Evolutionary conservation across 2,113 vertebrate species (phyloP).

Genomic region (Planiliza haematocheilus): DNA sequence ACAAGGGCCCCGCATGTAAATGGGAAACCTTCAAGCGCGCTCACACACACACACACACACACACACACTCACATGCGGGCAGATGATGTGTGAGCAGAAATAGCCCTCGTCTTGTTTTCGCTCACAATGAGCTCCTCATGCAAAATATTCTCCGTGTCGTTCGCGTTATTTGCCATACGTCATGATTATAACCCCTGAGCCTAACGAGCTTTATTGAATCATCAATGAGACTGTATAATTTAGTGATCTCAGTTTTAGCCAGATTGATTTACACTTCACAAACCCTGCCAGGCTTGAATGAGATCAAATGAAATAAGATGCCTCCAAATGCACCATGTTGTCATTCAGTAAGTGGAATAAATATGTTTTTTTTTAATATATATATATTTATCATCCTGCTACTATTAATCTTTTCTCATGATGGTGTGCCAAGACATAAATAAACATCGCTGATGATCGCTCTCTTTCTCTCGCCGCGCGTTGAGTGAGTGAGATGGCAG

Average conservation of each 20-base stretch:
- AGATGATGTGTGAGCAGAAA: conserved; percentile 39
- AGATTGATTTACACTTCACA: conserved; percentile 73
- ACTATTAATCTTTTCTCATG: conserved; percentile 52
- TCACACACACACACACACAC: conserved; percentile 36
- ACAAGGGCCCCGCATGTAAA: conserved; percentile 64
- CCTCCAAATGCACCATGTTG: conserved; percentile 56
- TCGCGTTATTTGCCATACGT: conserved; percentile 68
- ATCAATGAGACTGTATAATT: conserved; percentile 73
- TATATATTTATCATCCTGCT: conserved; percentile 52
- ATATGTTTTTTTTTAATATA: conserved; percentile 68
- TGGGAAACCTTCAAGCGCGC: conserved; percentile 16
- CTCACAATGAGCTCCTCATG: conserved; percentile 54
- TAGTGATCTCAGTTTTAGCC: conserved; percentile 65
- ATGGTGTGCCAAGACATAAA: conserved; percentile 56
- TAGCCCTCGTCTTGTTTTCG: conserved; percentile 33
- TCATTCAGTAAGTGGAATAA: conserved; percentile 69
- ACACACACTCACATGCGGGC: conserved; percentile 17
- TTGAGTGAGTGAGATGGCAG: conserved; percentile 57
- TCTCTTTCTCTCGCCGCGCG: not conserved
- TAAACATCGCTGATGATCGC: conserved; percentile 57
- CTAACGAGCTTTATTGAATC: conserved; percentile 66
- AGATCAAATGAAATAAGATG: conserved; percentile 68
- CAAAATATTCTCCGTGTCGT: conserved; percentile 47
- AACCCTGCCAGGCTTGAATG: conserved; percentile 51
- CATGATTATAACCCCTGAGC: conserved; percentile 58